A percentile compares a stretch with the other conserved stretches of the same genome.
These are phyloP conservation scores for Aplysia californica DNA, from an alignment of 1,140 invertebrate species.

Conservation along the genomic window DNA sequence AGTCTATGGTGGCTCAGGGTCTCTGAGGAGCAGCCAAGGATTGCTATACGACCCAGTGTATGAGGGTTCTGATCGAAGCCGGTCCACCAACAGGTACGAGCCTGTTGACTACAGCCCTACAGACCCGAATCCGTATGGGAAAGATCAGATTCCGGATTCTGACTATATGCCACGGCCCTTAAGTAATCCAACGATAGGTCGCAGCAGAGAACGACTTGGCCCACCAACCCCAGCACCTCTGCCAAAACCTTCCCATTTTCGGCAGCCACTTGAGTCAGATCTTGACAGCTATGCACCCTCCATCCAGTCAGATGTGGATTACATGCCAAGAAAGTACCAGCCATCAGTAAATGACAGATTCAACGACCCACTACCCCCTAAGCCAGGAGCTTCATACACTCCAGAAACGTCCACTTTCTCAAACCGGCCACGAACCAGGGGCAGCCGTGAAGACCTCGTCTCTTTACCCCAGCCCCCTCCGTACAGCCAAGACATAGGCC, in stretches of 20 bases:
- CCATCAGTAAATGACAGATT: background rate
- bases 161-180: background rate
- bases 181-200: background rate
- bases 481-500: background rate
- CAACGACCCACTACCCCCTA: background rate
- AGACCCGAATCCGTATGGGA: background rate
- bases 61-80: background rate
- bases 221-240: background rate
- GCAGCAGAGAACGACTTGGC: background rate
- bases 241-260: background rate
- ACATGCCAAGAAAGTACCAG: slow-evolving; percentile 8
- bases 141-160: slow-evolving; percentile 10
- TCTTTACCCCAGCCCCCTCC: background rate
- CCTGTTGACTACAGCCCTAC: slow-evolving; percentile 2
- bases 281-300: background rate
- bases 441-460: background rate
- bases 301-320: background rate
- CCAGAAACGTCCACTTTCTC: background rate
- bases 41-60: background rate
- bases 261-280: background rate
- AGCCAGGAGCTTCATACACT: background rate
- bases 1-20: background rate
- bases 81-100: slow-evolving; percentile 19
- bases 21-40: too few relatives aligned
- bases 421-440: background rate